Conservation (phyloP, 2,888 invertebrate species). For the Smittia aterrima region DNA sequence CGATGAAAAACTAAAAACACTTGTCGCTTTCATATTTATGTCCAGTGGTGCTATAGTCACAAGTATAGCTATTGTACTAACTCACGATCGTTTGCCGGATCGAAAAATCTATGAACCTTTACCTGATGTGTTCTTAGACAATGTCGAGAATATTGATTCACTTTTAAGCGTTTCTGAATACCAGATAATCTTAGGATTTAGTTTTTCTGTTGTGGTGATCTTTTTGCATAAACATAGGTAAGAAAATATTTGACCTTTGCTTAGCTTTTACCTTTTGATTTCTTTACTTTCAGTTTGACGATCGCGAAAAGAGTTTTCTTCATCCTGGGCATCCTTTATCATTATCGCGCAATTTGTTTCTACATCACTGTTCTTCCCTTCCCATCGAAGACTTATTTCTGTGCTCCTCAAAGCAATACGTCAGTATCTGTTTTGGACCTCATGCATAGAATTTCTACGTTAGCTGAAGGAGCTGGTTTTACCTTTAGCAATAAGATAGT, state of each 20-base stretch:
- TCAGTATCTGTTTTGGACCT: conserved; percentile 71
- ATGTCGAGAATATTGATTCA: conserved; percentile 72
- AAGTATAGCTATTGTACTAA: conserved; percentile 73
- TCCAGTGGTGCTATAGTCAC: conserved; percentile 64
- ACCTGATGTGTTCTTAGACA: conserved; percentile 79
- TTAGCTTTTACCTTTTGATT: conserved; percentile 42
- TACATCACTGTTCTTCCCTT: conserved; percentile 85
- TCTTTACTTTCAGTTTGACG: conserved; percentile 64
- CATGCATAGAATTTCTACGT: conserved; percentile 71
- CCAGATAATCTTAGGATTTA: conserved; percentile 78
- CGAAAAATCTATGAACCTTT: conserved; percentile 70
- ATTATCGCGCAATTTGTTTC: conserved; percentile 85
- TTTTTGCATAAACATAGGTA: conserved; percentile 82
- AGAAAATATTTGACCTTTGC: too few relatives aligned
- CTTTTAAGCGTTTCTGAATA: conserved; percentile 81
- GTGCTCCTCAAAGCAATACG: conserved; percentile 78
- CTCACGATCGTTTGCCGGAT: conserved; percentile 85
- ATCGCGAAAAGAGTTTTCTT: conserved; percentile 78
- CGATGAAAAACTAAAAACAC: neutral
- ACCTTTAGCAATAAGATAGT: conserved; percentile 88
- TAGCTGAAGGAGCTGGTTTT: conserved; percentile 85
- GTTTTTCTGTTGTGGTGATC: conserved; percentile 71
- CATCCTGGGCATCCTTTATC: conserved; percentile 76
- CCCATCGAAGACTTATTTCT: conserved; percentile 78
- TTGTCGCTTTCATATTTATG: conserved; percentile 57